Percentiles rank a stretch among this genome's conserved stretches.
These are phyloP conservation scores for Spheniscus mendiculus DNA, from an alignment of 2,113 vertebrate species.

Conservation along the genomic window DNA sequence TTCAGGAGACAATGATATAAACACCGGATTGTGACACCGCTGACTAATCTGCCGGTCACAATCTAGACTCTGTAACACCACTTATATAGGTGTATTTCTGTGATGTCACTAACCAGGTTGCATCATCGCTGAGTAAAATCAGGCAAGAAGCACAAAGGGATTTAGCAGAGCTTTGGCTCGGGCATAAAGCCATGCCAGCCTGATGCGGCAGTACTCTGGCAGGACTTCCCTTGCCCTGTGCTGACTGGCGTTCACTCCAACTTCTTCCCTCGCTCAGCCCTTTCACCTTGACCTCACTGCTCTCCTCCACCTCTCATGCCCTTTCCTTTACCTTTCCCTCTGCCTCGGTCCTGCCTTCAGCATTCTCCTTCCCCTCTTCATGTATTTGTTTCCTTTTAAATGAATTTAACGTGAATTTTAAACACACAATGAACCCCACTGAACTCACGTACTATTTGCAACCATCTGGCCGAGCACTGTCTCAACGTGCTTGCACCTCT, in stretches of 20 bases:
- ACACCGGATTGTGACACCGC: background rate
- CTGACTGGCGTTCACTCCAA: background rate
- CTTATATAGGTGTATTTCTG: slow-evolving; percentile 29
- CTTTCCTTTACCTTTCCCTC: background rate
- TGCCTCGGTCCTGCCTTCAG: background rate
- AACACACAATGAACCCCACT: accelerated
- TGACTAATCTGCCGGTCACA: slow-evolving; percentile 53
- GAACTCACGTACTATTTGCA: accelerated
- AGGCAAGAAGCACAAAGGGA: background rate
- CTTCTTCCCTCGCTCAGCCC: background rate
- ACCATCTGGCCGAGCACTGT: background rate
- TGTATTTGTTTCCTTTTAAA: accelerated
- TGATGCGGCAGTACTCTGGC: background rate
- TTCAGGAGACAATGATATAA: slow-evolving; percentile 42
- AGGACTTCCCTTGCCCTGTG: background rate
- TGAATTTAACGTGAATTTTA: background rate
- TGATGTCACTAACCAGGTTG: slow-evolving; percentile 25
- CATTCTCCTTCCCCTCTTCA: background rate
- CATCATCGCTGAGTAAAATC: slow-evolving; percentile 12
- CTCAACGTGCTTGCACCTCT: background rate
- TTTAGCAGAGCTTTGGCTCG: background rate
- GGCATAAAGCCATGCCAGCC: background rate
- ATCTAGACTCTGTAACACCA: slow-evolving; percentile 25
- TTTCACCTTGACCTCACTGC: background rate
- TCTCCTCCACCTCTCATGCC: background rate